These are phyloP conservation scores for Coracopsis vasa DNA, from an alignment of 2,113 vertebrate genomes.

Conservation along the genomic window DNA sequence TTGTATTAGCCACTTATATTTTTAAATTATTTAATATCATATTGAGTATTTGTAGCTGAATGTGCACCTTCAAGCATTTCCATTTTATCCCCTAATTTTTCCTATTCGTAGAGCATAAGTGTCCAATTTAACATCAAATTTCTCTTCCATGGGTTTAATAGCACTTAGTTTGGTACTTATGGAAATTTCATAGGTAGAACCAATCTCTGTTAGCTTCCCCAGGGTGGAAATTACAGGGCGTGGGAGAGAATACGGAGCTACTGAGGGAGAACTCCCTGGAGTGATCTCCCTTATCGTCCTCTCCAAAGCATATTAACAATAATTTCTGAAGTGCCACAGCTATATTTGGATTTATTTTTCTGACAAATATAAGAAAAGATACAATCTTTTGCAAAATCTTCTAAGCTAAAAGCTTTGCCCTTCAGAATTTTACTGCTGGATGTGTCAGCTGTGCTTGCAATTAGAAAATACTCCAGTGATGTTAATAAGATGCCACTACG, in stretches of 20 bases:
- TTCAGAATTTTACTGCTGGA: background rate
- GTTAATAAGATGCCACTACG: background rate
- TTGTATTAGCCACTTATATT: background rate
- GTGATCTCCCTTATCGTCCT: background rate
- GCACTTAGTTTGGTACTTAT: slow-evolving; percentile 56
- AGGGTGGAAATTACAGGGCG: slow-evolving; percentile 39
- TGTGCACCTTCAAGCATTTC: slow-evolving; percentile 47
- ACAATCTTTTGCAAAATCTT: background rate
- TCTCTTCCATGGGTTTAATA: slow-evolving; percentile 59
- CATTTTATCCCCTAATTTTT: slow-evolving; percentile 51
- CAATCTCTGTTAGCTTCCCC: slow-evolving; percentile 50
- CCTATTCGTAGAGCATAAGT: slow-evolving; percentile 13
- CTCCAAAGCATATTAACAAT: slow-evolving; percentile 9
- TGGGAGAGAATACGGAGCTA: slow-evolving; percentile 45
- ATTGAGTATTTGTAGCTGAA: slow-evolving; percentile 4
- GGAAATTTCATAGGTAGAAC: slow-evolving; percentile 58
- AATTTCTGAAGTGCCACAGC: background rate
- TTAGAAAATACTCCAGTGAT: background rate
- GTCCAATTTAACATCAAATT: slow-evolving; percentile 62
- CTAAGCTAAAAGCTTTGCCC: background rate
- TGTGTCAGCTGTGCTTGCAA: background rate
- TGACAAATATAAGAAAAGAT: background rate
- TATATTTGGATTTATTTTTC: background rate
- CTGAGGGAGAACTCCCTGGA: slow-evolving; percentile 33
- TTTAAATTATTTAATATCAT: background rate